Evolutionary conservation across 2,888 invertebrate genomes (phyloP), one percentile per base, ranked within the genome.

Genomic region (Xylocampa areola): DNA sequence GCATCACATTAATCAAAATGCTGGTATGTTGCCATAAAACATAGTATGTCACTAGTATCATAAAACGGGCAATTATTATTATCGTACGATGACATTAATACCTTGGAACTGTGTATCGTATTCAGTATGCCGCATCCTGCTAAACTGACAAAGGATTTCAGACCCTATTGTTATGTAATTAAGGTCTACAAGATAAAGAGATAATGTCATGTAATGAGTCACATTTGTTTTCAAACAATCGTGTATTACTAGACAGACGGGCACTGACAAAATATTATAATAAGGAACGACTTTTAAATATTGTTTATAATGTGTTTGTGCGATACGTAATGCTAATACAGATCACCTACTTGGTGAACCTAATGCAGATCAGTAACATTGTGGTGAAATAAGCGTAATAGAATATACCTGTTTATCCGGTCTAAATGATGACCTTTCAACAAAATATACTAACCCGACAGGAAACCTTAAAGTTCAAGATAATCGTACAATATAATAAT

Each of bases 41-140:
- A 67, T 62, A 57, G 27, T 57, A 67, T 58, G 64, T 52, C 64
- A 59, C 39, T 63, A 61, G 53, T 74, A 65, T 74, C 64, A 63
- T 65, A 68, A 62, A 74, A 65, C 51, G 27, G 58, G 48, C 61
- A 62, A 66, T 74, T 57, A 76, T 66, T 76, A 51, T 36, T 76
- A 81, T 80, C 81, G 80, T 75, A 50, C 78, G 68, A 74, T 80
- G 81, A 82, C 80, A 79, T 77, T 76, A 68, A 61, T 65, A 69
- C 44, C 55, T 65, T 68, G 68, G 61, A 65, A 70, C 52, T 48
- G 45, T 53, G 43, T 65, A 66, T 68, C 50, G 39, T 48, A 51
- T 45, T 33, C 36, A 14, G 6, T 19, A 33, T 13, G 14, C 29
- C 61, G 62, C 74, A 74, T 74, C 74, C 74, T 74, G 77, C 54